Conservation (phyloP, 2,113 vertebrate genomes). For the Hucho hucho region DNA sequence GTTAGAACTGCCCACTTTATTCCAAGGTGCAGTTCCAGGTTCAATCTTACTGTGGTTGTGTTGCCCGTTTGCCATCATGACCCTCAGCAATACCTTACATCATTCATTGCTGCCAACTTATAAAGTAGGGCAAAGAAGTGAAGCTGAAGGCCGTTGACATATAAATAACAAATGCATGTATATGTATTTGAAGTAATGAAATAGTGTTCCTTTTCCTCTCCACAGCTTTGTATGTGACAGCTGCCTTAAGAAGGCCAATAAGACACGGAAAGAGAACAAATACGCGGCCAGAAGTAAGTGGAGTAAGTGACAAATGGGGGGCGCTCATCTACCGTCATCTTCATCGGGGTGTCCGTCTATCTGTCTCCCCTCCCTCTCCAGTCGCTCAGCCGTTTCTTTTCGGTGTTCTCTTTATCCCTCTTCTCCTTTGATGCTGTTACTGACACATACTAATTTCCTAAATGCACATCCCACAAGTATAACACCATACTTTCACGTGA, state of each 20-base stretch:
- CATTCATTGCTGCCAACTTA: too few species aligned
- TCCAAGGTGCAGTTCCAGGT: too few species aligned
- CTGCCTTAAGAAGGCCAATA: constrained; percentile 91
- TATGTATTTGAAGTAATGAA: neutral
- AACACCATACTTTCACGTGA: neutral
- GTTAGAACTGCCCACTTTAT: neutral
- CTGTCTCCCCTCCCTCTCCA: neutral
- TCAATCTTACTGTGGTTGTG: neutral
- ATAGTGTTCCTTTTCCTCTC: neutral
- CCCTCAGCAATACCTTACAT: too few species aligned
- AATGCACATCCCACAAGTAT: neutral
- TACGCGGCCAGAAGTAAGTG: constrained; percentile 95
- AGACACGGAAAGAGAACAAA: constrained; percentile 96
- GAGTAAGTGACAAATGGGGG: neutral
- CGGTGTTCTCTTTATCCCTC: neutral
- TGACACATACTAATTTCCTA: neutral
- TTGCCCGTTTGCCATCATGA: neutral
- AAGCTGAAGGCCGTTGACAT: neutral
- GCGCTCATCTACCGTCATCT: constrained; percentile 16
- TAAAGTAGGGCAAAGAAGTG: neutral
- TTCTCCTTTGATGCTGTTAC: neutral
- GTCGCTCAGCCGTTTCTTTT: neutral
- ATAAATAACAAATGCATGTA: neutral
- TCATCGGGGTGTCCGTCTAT: constrained; percentile 1
- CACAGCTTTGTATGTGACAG: constrained; percentile 89